phyloP scores from a whole-genome alignment of 2,797 vertebrate species.

The Naso thynnoides region DNA sequence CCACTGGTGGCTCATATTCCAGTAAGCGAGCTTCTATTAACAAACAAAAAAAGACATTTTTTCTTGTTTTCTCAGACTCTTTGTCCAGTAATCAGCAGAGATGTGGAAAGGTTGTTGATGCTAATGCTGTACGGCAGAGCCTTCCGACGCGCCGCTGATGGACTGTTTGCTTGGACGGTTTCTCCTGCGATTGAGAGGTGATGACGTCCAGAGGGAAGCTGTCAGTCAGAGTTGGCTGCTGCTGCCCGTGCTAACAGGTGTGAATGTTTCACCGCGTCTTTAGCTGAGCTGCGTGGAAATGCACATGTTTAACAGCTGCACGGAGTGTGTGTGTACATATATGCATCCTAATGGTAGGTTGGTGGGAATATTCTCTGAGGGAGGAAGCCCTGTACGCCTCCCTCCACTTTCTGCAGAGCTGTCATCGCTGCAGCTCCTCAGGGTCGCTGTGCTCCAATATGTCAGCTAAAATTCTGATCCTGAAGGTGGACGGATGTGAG shows the following conservation, averaged over 20 bases:
- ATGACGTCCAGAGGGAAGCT: constrained; percentile 77
- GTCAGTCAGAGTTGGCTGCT: constrained; percentile 68
- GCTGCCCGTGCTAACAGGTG: constrained; percentile 78
- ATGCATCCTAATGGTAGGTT: constrained; percentile 39
- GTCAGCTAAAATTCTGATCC: constrained; percentile 43
- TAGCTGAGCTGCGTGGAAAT: constrained; percentile 56
- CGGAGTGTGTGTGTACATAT: constrained; percentile 42
- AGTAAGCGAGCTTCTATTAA: constrained; percentile 53
- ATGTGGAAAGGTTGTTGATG: constrained; percentile 68
- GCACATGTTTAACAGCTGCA: constrained; percentile 71
- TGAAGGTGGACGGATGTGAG: neutral
- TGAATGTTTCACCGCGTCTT: constrained; percentile 63
- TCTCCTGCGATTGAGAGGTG: constrained; percentile 72
- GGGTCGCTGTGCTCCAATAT: constrained; percentile 39
- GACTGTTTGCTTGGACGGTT: constrained; percentile 83
- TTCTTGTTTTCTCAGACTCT: constrained; percentile 46
- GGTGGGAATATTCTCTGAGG: constrained; percentile 58
- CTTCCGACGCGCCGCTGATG: constrained; percentile 70
- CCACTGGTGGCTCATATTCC: constrained; percentile 49
- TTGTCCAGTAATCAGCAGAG: constrained; percentile 57
- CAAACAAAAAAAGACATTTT: constrained; percentile 54
- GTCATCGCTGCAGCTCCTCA: constrained; percentile 60
- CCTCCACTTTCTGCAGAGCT: constrained; percentile 59
- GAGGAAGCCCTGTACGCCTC: constrained; percentile 62
- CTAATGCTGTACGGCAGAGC: constrained; percentile 51